Evolutionary conservation across 1,140 invertebrate species (phyloP).

Genomic region (Ptiloglossa arizonensis): DNA sequence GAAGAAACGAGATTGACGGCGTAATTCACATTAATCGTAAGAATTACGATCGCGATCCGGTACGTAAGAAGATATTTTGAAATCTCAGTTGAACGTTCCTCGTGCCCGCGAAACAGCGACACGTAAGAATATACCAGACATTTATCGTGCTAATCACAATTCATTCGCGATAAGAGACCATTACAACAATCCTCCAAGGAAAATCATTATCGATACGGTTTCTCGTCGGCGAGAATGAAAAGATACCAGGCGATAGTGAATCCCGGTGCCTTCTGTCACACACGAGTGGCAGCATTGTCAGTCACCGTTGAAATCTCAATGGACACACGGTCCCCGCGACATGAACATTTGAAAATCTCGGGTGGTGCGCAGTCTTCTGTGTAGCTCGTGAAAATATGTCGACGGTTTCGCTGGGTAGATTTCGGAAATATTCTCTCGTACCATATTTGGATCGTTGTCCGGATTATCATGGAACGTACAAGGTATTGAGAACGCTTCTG

Average conservation of each 20-base stretch:
- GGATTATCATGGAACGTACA: conserved; percentile 69
- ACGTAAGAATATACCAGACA: neutral
- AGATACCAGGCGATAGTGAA: conserved; percentile 27
- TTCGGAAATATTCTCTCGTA: conserved; percentile 70
- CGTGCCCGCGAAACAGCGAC: neutral
- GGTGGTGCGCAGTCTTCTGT: neutral
- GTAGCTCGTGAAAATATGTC: conserved; percentile 33
- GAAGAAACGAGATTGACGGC: too few relatives aligned
- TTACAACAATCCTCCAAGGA: conserved; percentile 40
- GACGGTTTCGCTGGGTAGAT: conserved; percentile 45
- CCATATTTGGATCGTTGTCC: conserved; percentile 70
- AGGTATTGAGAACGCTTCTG: conserved; percentile 45
- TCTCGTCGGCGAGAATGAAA: conserved; percentile 2
- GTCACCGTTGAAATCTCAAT: conserved; percentile 43
- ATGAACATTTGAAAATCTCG: neutral
- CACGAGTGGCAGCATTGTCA: conserved; percentile 30
- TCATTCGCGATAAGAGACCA: conserved; percentile 39
- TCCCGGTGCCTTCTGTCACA: neutral
- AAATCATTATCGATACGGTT: conserved; percentile 43
- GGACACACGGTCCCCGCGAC: neutral
- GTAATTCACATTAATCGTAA: neutral
- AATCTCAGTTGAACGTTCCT: neutral
- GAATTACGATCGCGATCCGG: neutral
- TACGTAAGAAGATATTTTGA: neutral
- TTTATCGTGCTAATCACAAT: conserved; percentile 48